phyloP scores from a whole-genome alignment of 1,140 invertebrate species.

The Trichogramma pretiosum region DNA sequence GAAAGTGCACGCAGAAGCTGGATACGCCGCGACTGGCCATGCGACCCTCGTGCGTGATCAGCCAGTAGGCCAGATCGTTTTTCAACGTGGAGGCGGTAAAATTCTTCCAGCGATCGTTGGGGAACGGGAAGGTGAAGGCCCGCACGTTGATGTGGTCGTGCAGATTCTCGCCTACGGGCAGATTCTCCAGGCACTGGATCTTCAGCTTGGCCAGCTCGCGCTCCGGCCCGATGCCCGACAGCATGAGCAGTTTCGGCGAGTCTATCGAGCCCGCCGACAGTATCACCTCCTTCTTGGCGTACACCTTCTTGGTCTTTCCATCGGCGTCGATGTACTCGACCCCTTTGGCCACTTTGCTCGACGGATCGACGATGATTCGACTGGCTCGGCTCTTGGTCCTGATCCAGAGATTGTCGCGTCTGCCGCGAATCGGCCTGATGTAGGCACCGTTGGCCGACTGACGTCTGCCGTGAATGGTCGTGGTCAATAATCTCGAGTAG shows the following conservation, averaged over 20 bases:
- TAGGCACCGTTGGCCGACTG: slow-evolving; percentile 3
- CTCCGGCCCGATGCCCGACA: slow-evolving; percentile 56
- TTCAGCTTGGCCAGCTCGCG: slow-evolving; percentile 44
- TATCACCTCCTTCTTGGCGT: slow-evolving; percentile 51
- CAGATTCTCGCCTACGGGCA: slow-evolving; percentile 53
- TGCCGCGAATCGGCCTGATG: slow-evolving; percentile 1
- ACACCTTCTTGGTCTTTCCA: slow-evolving; percentile 11
- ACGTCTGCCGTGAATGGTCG: background rate
- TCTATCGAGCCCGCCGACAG: slow-evolving; percentile 62
- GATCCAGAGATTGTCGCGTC: slow-evolving; percentile 1
- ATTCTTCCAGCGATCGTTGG: background rate
- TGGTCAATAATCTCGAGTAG: background rate
- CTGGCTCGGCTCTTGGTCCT: background rate
- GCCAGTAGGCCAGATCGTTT: background rate
- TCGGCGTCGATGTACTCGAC: slow-evolving; percentile 8
- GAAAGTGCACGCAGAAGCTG: background rate
- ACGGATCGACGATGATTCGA: slow-evolving; percentile 1
- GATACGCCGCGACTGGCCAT: background rate
- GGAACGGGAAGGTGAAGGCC: background rate
- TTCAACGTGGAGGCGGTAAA: background rate
- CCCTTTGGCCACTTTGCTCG: background rate
- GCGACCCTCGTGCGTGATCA: background rate
- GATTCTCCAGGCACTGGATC: slow-evolving; percentile 36
- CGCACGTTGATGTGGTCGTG: slow-evolving; percentile 41
- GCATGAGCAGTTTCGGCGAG: slow-evolving; percentile 62